A percentile compares a stretch with the other conserved stretches of the same genome.
phyloP scores from a whole-genome alignment of 2,888 invertebrate species.

The Eucriotettix oculatus region DNA sequence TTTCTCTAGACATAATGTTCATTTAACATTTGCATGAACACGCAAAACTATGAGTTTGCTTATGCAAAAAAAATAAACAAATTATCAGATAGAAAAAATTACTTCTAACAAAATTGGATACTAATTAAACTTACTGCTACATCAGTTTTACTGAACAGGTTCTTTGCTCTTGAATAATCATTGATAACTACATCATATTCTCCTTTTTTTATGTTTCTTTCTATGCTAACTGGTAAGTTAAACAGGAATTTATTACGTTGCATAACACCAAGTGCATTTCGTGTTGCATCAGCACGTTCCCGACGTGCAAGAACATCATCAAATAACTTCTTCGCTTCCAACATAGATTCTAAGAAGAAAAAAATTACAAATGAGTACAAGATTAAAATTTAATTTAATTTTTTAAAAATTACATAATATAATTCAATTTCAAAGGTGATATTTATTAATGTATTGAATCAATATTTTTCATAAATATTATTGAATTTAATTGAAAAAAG shows the following conservation, averaged over 20 bases:
- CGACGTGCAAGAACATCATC: constrained; percentile 81
- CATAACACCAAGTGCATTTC: constrained; percentile 83
- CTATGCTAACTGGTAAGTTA: constrained; percentile 86
- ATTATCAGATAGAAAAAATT: neutral
- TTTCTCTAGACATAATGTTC: too few species aligned
- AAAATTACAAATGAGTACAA: too few species aligned
- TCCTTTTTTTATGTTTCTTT: constrained; percentile 80
- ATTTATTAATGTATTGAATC: too few species aligned
- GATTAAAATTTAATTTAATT: too few species aligned
- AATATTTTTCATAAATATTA: too few species aligned
- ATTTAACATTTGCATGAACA: too few species aligned
- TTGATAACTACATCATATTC: constrained; percentile 96
- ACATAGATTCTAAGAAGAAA: constrained; percentile 54
- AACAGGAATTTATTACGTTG: constrained; percentile 91
- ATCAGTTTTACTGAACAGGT: constrained; percentile 87
- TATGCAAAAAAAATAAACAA: neutral
- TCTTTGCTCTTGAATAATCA: constrained; percentile 91
- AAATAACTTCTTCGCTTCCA: constrained; percentile 81
- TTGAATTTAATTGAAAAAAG: too few species aligned
- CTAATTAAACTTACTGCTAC: constrained; percentile 40
- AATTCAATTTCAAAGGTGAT: too few species aligned
- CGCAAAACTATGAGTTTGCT: neutral
- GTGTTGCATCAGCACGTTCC: constrained; percentile 88
- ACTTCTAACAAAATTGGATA: too few species aligned
- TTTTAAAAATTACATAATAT: too few species aligned